A percentile compares a stretch with the other conserved stretches of the same genome.
Evolutionary conservation across 1,140 invertebrate species (phyloP).

Genomic region (Armadillidium nasatum): DNA sequence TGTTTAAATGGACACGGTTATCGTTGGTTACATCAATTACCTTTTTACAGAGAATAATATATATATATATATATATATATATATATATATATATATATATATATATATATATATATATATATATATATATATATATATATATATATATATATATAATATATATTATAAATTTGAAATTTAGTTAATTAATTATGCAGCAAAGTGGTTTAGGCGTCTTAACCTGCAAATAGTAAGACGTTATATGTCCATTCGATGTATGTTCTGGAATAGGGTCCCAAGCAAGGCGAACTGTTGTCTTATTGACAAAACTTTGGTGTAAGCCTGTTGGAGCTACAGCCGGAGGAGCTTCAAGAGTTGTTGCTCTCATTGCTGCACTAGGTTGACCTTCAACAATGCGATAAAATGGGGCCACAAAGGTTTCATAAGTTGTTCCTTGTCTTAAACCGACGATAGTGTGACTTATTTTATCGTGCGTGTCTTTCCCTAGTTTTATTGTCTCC

Average conservation of each 20-base stretch:
- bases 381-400: conserved; percentile 78
- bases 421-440: conserved; percentile 77
- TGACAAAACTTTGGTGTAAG: neutral
- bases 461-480: conserved; percentile 30
- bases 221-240: neutral
- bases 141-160: too few species aligned
- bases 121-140: neutral
- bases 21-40: neutral
- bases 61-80: neutral
- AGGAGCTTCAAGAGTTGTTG: conserved; percentile 35
- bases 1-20: neutral
- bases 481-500: neutral
- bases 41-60: neutral
- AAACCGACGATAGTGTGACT: conserved; percentile 65
- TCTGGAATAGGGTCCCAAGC: neutral
- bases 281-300: neutral
- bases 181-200: too few species aligned
- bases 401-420: conserved; percentile 81
- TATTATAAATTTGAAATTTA: too few species aligned
- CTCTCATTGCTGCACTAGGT: conserved; percentile 51
- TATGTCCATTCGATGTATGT: neutral
- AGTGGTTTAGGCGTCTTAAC: too few species aligned
- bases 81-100: neutral
- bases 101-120: conserved; percentile 6
- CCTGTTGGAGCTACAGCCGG: neutral